Evolutionary conservation across 2,888 invertebrate species (phyloP).

Genomic region (Pyrrhosoma nymphula): DNA sequence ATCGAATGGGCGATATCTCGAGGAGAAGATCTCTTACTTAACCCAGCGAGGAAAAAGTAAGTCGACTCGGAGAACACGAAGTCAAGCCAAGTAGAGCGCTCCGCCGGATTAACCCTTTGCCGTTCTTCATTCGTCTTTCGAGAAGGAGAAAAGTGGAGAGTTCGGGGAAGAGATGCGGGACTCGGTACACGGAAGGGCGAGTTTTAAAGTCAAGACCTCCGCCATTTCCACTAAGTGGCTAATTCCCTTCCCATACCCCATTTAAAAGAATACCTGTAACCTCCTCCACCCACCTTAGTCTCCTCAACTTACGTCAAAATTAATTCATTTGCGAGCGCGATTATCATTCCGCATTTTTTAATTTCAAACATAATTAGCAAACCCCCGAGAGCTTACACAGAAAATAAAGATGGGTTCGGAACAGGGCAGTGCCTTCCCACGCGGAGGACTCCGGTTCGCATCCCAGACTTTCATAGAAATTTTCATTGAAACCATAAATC

Average conservation of each 20-base stretch:
- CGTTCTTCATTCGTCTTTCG: background rate
- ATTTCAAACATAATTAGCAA: too few relatives aligned
- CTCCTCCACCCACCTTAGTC: background rate
- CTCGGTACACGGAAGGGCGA: background rate
- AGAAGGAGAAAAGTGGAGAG: background rate
- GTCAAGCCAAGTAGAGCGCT: background rate
- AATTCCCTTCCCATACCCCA: background rate
- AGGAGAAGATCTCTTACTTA: background rate
- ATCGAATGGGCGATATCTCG: slow-evolving; percentile 6
- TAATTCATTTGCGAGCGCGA: background rate
- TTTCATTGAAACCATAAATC: too few relatives aligned
- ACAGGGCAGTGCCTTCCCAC: too few relatives aligned
- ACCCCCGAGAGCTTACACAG: too few relatives aligned
- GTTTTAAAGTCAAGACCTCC: background rate
- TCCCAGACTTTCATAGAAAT: too few relatives aligned
- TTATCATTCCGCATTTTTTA: too few relatives aligned
- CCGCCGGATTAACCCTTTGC: background rate
- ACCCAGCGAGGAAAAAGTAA: background rate
- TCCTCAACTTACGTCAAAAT: background rate
- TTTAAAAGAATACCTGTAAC: background rate
- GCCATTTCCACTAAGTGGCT: background rate
- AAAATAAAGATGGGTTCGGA: too few relatives aligned
- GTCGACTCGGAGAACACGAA: background rate
- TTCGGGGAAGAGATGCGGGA: background rate
- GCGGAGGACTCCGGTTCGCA: too few relatives aligned